phyloP scores from a whole-genome alignment of 2,888 invertebrate species.

The Limnephilus marmoratus region DNA sequence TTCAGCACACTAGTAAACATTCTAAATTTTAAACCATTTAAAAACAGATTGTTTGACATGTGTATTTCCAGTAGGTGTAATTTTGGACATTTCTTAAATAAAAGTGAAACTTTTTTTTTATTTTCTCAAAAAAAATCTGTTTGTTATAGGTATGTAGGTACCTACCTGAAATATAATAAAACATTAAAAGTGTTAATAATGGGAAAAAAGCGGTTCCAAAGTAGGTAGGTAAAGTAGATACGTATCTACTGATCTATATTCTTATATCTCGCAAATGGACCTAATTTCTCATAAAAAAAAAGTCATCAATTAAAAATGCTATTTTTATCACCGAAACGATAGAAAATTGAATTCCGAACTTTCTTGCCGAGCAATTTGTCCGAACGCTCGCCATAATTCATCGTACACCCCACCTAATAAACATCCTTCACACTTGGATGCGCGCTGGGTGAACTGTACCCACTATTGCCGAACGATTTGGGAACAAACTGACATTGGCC shows the following conservation, averaged over 20 bases:
- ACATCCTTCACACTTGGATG: conserved; percentile 43
- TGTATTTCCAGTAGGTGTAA: no score
- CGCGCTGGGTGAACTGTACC: conserved; percentile 20
- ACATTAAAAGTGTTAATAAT: no score
- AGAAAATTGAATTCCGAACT: conserved; percentile 7
- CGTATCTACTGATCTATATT: neutral
- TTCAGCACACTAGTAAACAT: no score
- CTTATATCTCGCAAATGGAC: neutral
- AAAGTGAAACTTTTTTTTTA: no score
- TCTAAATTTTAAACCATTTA: no score
- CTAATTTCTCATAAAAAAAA: neutral
- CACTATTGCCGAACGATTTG: conserved; percentile 29
- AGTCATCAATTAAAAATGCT: neutral
- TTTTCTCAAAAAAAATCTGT: no score
- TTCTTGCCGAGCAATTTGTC: conserved; percentile 27
- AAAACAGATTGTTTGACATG: no score
- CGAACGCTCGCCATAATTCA: conserved; percentile 39
- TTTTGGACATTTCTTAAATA: no score
- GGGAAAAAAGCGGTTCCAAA: neutral
- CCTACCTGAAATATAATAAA: no score
- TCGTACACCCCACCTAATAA: conserved; percentile 52
- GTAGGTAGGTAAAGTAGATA: no score
- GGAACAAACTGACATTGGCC: conserved; percentile 49
- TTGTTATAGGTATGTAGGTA: no score
- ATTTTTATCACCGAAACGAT: neutral